phyloP scores from a whole-genome alignment of 2,797 vertebrate species.

The Enteromius trimaculatus region DNA sequence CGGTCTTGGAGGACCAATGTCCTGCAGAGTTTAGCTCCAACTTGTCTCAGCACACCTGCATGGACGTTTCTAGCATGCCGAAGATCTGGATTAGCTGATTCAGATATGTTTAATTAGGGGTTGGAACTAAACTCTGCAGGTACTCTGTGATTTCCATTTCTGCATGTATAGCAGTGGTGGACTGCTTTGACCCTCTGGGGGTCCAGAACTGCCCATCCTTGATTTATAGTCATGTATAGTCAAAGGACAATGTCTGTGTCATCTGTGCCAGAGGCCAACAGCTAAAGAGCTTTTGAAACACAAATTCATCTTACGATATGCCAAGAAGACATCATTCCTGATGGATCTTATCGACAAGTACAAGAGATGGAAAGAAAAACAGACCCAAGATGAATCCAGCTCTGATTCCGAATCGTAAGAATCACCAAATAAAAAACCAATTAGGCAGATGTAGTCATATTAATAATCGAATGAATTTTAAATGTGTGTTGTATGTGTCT shows the following conservation, averaged over 20 bases:
- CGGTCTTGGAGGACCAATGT: neutral
- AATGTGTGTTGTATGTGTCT: constrained; percentile 3
- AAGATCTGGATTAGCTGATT: neutral
- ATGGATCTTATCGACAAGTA: constrained; percentile 88
- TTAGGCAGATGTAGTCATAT: neutral
- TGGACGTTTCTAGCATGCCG: neutral
- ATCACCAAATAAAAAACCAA: neutral
- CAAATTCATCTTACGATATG: constrained; percentile 86
- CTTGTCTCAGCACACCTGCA: neutral
- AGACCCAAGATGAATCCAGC: constrained; percentile 82
- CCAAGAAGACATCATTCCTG: constrained; percentile 88
- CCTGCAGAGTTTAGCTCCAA: neutral
- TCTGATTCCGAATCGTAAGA: constrained; percentile 86
- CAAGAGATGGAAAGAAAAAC: constrained; percentile 88
- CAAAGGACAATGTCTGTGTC: neutral
- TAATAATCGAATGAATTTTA: neutral
- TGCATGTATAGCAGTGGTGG: neutral
- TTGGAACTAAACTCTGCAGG: neutral
- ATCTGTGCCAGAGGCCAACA: constrained; percentile 79
- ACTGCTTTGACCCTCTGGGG: too few relatives aligned
- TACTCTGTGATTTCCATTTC: too few relatives aligned
- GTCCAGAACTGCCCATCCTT: neutral
- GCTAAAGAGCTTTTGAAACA: constrained; percentile 90
- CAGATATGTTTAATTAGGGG: neutral
- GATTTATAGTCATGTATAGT: neutral